Conservation (phyloP, 2,797 vertebrate species). For the Todus mexicanus region DNA sequence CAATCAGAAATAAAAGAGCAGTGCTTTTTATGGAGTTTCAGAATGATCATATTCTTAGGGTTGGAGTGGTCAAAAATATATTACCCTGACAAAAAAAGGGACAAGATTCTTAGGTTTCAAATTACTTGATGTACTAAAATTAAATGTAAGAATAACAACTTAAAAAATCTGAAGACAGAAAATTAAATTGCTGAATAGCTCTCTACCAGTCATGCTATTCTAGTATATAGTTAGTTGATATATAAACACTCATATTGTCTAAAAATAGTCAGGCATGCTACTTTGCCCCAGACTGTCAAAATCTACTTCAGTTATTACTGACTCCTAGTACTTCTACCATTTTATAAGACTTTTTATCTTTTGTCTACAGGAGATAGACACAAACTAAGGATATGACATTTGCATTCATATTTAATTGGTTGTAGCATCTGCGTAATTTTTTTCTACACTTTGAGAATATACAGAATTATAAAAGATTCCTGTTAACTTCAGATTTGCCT, state of each 20-base stretch:
- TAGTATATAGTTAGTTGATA: neutral
- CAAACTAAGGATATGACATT: neutral
- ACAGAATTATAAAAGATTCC: neutral
- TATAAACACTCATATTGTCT: neutral
- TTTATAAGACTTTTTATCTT: neutral
- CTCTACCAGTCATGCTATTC: neutral
- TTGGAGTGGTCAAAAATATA: neutral
- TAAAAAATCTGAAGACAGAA: neutral
- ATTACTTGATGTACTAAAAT: neutral
- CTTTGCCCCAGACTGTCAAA: neutral
- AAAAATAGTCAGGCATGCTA: neutral
- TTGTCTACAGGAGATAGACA: neutral
- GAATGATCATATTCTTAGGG: neutral
- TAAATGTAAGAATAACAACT: neutral
- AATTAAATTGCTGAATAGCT: neutral
- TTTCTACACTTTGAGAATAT: neutral
- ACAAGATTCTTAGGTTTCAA: neutral
- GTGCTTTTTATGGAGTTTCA: neutral
- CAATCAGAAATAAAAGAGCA: neutral
- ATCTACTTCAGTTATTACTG: neutral
- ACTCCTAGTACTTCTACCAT: neutral
- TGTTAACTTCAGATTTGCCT: neutral
- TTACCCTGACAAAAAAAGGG: neutral
- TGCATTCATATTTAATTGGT: neutral
- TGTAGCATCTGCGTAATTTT: neutral